Conservation (phyloP, 2,888 invertebrate genomes). For the Coelopa pilipes region DNA sequence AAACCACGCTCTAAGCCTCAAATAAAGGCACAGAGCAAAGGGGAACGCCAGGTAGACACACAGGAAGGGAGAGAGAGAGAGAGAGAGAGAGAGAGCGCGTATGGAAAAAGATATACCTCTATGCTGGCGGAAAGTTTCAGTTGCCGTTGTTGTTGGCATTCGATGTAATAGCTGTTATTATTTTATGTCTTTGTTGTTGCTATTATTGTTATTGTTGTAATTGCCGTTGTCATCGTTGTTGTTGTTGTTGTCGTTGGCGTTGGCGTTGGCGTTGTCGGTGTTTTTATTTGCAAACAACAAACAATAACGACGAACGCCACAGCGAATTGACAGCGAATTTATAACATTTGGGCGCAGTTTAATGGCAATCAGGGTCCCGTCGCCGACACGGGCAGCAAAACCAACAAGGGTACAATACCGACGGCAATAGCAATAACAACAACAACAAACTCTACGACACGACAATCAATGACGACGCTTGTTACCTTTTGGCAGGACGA, state of each 20-base stretch:
- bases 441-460: neutral
- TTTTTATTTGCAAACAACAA: constrained; percentile 15
- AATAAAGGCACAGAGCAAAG: too few species aligned
- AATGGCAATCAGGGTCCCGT: constrained; percentile 40
- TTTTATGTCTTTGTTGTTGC: neutral
- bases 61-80: too few species aligned
- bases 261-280: neutral
- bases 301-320: constrained; percentile 47
- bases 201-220: neutral
- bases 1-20: too few species aligned
- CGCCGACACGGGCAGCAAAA: neutral
- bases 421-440: too few species aligned
- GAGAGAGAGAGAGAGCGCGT: too few species aligned
- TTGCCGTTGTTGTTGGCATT: neutral
- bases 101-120: neutral
- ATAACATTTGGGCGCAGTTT: constrained; percentile 43
- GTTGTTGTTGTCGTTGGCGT: too few species aligned
- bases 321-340: constrained; percentile 42
- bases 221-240: too few species aligned
- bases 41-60: too few species aligned
- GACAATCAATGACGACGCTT: constrained; percentile 6
- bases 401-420: too few species aligned
- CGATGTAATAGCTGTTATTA: too few species aligned
- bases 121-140: neutral
- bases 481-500: constrained; percentile 18